phyloP scores from a whole-genome alignment of 2,113 vertebrate species.

The Pelmatolapia mariae region DNA sequence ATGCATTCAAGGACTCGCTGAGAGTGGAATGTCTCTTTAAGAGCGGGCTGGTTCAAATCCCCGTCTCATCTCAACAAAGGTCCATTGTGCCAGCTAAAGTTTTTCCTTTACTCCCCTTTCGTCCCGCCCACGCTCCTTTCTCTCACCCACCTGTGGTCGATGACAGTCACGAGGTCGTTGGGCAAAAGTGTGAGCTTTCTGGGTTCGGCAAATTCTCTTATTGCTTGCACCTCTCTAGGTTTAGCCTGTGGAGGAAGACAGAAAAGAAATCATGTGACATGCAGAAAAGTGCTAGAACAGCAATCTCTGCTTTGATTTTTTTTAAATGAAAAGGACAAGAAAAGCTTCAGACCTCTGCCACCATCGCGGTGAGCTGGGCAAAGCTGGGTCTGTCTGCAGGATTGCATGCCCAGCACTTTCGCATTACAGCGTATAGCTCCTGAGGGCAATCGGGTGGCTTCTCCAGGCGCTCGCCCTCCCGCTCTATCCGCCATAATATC shows the following conservation, averaged over 20 bases:
- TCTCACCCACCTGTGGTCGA: conserved; percentile 76
- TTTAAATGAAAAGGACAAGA: not conserved
- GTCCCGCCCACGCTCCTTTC: not conserved
- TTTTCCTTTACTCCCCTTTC: not conserved
- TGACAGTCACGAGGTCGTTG: conserved; percentile 77
- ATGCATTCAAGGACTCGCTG: not conserved
- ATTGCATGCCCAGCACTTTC: conserved; percentile 78
- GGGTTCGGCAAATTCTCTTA: conserved; percentile 73
- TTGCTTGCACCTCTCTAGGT: conserved; percentile 72
- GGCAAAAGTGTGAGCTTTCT: conserved; percentile 72
- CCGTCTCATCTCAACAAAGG: conserved; percentile 15
- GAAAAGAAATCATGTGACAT: not conserved
- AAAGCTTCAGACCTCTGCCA: conserved; percentile 73
- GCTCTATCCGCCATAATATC: conserved; percentile 79
- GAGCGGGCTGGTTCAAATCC: not conserved
- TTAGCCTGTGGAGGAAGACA: conserved; percentile 64
- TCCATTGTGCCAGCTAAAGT: not conserved
- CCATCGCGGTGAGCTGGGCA: conserved; percentile 57
- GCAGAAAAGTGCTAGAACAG: not conserved
- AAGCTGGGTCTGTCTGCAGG: conserved; percentile 78
- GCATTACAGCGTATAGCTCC: conserved; percentile 75
- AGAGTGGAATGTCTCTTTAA: conserved; percentile 4
- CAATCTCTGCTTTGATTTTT: not conserved
- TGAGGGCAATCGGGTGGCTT: conserved; percentile 77
- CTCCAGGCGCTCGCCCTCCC: conserved; percentile 75